Evolutionary conservation across 2,797 vertebrate genomes (phyloP), one percentile per base, ranked within the genome.

Genomic region (Cossypha heuglini): DNA sequence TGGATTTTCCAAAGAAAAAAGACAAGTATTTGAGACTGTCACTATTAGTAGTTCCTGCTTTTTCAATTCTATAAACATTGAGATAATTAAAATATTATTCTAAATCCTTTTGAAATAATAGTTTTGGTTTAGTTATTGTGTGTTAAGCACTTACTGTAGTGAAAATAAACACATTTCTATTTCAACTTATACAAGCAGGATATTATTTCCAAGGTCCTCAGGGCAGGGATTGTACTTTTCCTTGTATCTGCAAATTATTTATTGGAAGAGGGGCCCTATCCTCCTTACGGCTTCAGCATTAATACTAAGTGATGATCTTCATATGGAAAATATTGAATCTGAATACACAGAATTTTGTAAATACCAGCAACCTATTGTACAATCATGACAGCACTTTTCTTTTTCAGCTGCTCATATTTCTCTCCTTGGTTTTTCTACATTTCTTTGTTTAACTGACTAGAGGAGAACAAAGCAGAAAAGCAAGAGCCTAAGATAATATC

Each of bases 81-180:
- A 16, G 29, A 88, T 90, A 88, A 87, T 88, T 94, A 92, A 90
- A 92, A 82, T 91, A 76, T 79, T 93, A 87, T 79, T 87, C 42
- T 59, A 95, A 94, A 93, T 92, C 63, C 67, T 71, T 93, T 82
- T 85, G 77, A 94, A 96, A 95, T 76, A 96, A 90, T 95, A 82
- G 45, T 89, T 96, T 94, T 82, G 55, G 13, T 90, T 92, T 86
- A 81, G 77, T 76, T 87, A 94, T 61, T 96, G 74, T 68, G 63
- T 74, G 45, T 89, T 96, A 92, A 93, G 83, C 48, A 87, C 83
- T 96, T 88, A 57, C 2, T 90, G 42, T 59, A 93, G 86, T 88
- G 88, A 93, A 95, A 95, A 95, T 96, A 93, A 97, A 95, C 77
- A 79, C 83, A 84, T 95, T 96, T 89, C 52, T 89, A 57, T 85